These are phyloP conservation scores for Cryptus armator DNA, from an alignment of 2,888 invertebrate genomes.

Conservation along the genomic window DNA sequence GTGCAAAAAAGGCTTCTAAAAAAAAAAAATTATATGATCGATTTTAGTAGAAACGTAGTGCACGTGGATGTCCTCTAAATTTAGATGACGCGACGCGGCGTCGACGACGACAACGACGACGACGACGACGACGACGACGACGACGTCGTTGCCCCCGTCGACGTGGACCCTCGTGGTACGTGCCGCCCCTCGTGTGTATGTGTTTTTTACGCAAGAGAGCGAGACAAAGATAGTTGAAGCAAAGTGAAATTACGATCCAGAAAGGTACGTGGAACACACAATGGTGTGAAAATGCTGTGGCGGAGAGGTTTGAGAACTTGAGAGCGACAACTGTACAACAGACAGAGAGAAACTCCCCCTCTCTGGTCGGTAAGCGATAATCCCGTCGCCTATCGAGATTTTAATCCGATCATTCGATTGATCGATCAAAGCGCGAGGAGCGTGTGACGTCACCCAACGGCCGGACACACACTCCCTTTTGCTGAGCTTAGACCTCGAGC, in stretches of 20 bases:
- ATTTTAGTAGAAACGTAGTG: constrained; percentile 33
- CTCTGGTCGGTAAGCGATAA: constrained; percentile 54
- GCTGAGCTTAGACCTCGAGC: constrained; percentile 47
- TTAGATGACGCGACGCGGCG: constrained; percentile 67
- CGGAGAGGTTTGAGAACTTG: constrained; percentile 26
- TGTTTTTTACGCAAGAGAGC: constrained; percentile 14
- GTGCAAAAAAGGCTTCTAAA: neutral
- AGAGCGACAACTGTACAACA: neutral
- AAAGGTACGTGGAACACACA: neutral
- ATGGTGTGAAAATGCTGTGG: constrained; percentile 19
- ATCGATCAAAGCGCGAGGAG: constrained; percentile 80
- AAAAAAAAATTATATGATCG: neutral
- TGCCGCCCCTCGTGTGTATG: constrained; percentile 36
- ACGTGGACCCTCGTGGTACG: constrained; percentile 57
- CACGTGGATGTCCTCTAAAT: constrained; percentile 62
- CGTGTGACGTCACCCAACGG: constrained; percentile 75
- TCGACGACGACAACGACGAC: constrained; percentile 51
- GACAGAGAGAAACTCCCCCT: constrained; percentile 18
- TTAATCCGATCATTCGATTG: constrained; percentile 82
- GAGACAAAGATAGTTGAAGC: constrained; percentile 29
- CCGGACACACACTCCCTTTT: constrained; percentile 36
- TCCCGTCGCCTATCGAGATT: constrained; percentile 74
- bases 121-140: constrained; percentile 31
- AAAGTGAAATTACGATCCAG: constrained; percentile 26
- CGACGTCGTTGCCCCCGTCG: constrained; percentile 60